Percentiles rank a stretch among this genome's conserved stretches.
Evolutionary conservation across 2,888 invertebrate species (phyloP).

Genomic region (Alcis repandata): DNA sequence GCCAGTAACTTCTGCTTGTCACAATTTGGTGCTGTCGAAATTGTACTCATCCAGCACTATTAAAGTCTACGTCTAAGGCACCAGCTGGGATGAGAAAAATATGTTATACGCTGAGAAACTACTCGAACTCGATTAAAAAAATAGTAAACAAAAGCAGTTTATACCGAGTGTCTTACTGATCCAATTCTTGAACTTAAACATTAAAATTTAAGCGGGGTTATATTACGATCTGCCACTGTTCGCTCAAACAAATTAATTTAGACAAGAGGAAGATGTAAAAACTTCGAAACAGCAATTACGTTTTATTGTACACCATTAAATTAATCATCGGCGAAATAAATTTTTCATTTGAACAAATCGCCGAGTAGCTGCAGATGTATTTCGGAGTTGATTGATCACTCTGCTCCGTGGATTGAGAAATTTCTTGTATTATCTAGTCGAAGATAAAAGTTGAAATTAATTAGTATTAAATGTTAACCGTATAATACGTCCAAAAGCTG

Average conservation of each 20-base stretch:
- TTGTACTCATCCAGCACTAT: too few species aligned
- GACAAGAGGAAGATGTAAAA: constrained; percentile 85
- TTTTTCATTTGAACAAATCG: constrained; percentile 86
- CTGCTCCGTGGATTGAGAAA: constrained; percentile 63
- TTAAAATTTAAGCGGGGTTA: constrained; percentile 47
- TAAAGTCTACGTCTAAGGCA: too few species aligned
- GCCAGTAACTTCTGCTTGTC: too few species aligned
- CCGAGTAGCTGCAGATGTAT: constrained; percentile 78
- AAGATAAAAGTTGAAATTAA: constrained; percentile 18
- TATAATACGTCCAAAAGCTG: constrained; percentile 2
- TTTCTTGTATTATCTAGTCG: constrained; percentile 46
- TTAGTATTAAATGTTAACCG: constrained; percentile 11
- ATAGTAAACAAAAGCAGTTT: too few species aligned
- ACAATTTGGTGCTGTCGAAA: too few species aligned
- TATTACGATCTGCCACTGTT: constrained; percentile 54
- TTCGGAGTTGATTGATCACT: constrained; percentile 78
- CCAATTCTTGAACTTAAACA: constrained; percentile 35
- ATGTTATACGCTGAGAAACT: background rate
- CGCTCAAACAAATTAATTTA: constrained; percentile 82
- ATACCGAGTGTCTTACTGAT: constrained; percentile 46
- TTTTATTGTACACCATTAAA: constrained; percentile 84
- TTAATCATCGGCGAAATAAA: constrained; percentile 86
- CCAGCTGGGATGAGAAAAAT: too few species aligned
- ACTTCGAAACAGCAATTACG: constrained; percentile 84
- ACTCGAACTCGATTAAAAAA: background rate